These are phyloP conservation scores for Glyptemys insculpta DNA, from an alignment of 2,797 vertebrate genomes.

Conservation along the genomic window DNA sequence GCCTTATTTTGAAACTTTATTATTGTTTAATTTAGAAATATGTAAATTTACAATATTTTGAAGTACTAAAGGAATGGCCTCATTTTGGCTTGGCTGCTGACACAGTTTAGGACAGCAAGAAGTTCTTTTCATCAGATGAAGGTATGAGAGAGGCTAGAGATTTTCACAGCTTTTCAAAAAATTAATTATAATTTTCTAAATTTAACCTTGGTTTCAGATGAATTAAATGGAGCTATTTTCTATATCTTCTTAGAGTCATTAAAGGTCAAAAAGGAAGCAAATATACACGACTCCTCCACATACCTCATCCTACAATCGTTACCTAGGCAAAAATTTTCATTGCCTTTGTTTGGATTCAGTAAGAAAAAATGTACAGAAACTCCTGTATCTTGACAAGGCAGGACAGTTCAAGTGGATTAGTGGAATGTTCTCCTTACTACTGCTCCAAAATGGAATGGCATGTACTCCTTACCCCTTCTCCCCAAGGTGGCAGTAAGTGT, in stretches of 20 bases:
- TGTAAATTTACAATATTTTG: background rate
- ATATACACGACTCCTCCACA: accelerated
- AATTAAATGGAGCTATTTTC: slow-evolving; percentile 14
- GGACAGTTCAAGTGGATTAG: background rate
- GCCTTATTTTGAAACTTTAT: background rate
- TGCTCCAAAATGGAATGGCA: background rate
- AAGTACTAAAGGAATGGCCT: background rate
- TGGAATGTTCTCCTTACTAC: background rate
- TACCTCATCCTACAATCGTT: background rate
- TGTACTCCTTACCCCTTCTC: background rate
- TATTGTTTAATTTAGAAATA: background rate
- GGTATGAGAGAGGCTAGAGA: background rate
- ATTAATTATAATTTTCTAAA: background rate
- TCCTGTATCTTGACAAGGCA: accelerated
- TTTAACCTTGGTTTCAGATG: background rate
- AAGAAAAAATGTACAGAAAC: background rate
- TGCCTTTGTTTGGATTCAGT: background rate
- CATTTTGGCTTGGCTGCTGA: background rate
- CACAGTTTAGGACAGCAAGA: background rate
- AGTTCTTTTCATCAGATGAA: background rate
- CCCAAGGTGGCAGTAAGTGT: background rate
- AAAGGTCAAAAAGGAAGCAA: background rate
- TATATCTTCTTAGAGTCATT: background rate
- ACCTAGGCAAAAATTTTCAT: background rate
- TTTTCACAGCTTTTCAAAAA: background rate